These are phyloP conservation scores for Apostichopus californicus DNA, from an alignment of 35 echinoderm and acorn worm genomes.

Conservation along the genomic window DNA sequence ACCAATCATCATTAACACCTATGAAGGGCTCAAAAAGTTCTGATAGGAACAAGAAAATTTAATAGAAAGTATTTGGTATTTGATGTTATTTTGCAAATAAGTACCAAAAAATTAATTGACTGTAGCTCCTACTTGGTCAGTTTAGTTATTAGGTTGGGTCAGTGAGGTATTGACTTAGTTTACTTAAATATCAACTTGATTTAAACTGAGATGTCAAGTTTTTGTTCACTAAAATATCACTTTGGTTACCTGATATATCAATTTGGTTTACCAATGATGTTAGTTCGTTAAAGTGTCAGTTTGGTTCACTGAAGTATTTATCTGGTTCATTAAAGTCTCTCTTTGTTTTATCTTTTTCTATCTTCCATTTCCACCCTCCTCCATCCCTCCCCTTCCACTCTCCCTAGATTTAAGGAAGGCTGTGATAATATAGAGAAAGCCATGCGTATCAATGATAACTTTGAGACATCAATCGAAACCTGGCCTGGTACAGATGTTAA, in stretches of 20 bases:
- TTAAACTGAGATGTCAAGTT: not conserved
- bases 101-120: too few relatives aligned
- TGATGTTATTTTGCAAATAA: too few relatives aligned
- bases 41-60: too few relatives aligned
- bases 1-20: too few relatives aligned
- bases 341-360: not conserved
- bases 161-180: too few relatives aligned
- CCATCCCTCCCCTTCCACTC: not conserved
- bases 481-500: conserved; percentile 64
- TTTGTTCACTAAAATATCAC: too few relatives aligned
- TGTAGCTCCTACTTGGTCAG: too few relatives aligned
- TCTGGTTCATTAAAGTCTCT: not conserved
- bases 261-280: not conserved
- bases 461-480: conserved; percentile 46
- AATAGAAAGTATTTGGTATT: too few relatives aligned
- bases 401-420: conserved; percentile 59
- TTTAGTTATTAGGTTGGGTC: too few relatives aligned
- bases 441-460: conserved; percentile 41
- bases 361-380: not conserved
- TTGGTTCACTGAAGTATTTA: not conserved
- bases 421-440: conserved; percentile 62
- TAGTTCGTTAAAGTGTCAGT: not conserved
- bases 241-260: not conserved
- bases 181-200: too few relatives aligned
- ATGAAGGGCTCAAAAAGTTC: too few relatives aligned